Base-by-base conservation (phyloP, 2,888 invertebrate genomes). In the Pediacus dermestoides region DNA sequence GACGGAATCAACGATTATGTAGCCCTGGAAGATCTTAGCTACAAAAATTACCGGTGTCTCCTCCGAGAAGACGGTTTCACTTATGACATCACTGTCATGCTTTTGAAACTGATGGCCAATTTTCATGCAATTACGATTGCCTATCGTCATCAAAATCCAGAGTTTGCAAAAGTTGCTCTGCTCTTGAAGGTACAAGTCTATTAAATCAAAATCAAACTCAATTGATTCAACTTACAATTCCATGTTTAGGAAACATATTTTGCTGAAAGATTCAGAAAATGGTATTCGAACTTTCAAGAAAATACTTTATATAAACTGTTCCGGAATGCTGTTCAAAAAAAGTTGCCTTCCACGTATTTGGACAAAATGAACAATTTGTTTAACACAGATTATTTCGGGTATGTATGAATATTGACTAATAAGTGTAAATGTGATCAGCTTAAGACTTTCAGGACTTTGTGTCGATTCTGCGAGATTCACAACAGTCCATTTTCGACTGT, bases 241-340 rank as follows among this genome's bases (percentile, higher is more conserved):
- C 44, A n/a, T n/a, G n/a, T 60, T 8, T 31, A 73, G 58, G 82
- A 82, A 62, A 73, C 73, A 0, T 81, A 81, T 49, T 82, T 79
- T 45, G 58, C 71, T 12, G 74, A 76, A 4, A 65, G 70, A 1
- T 56, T 71, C 6, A 72, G 76, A 53, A 60, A 59, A 3, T 82
- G 82, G 82, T 82, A 82, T 50, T 42, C 46, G 4, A 69, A 64
- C 8, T 80, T 78, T 46, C 73, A 46, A 14, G 76, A 45, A 42
- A 66, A 69, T 1, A 61, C 72, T 2, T 67, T 80, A 7, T 70
- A 71, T 15, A 60, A 58, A 0, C 72, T 81, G 30, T 74, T 80
- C 0, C 70, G 75, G 31, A 79, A 85, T 61, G 82, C 85, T 0
- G 73, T 84, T 0, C 68, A 74, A 42, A 78, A 73, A 46, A 81